phyloP scores from a whole-genome alignment of 2,888 invertebrate species.

The Tiliacea citrago region DNA sequence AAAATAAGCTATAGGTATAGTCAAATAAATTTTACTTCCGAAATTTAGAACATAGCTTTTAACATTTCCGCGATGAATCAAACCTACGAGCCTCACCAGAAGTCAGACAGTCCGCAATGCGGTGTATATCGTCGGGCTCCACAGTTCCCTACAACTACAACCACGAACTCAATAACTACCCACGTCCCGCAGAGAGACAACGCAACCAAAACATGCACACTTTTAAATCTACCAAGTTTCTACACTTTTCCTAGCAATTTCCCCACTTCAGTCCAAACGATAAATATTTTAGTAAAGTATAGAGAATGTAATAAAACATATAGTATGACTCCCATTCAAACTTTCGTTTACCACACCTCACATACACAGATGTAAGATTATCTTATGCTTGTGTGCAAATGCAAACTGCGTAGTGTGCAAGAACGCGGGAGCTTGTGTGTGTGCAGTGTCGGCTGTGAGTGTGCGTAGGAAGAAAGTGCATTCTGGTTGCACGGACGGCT shows the following conservation, averaged over 20 bases:
- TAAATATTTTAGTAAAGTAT: slow-evolving; percentile 64
- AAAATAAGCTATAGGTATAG: neutral
- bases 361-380: slow-evolving; percentile 47
- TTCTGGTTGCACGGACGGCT: slow-evolving; percentile 84
- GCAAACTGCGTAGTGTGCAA: slow-evolving; percentile 54
- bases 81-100: slow-evolving; percentile 15
- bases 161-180: slow-evolving; percentile 2
- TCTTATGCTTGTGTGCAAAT: slow-evolving; percentile 54
- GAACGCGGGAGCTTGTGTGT: slow-evolving; percentile 31
- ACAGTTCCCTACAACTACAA: neutral
- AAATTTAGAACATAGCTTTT: neutral
- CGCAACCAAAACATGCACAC: slow-evolving; percentile 38
- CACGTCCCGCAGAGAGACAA: slow-evolving; percentile 33
- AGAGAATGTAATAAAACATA: slow-evolving; percentile 61
- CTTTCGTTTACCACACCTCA: slow-evolving; percentile 66
- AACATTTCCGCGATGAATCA: neutral
- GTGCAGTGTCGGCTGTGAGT: slow-evolving; percentile 62
- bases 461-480: slow-evolving; percentile 88
- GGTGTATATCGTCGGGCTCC: neutral
- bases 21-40: neutral
- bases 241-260: slow-evolving; percentile 62
- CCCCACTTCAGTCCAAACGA: slow-evolving; percentile 55
- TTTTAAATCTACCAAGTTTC: slow-evolving; percentile 51
- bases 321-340: slow-evolving; percentile 65
- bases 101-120: slow-evolving; percentile 41